These are phyloP conservation scores for Dicentrarchus labrax DNA, from an alignment of 2,113 vertebrate genomes.

Conservation along the genomic window DNA sequence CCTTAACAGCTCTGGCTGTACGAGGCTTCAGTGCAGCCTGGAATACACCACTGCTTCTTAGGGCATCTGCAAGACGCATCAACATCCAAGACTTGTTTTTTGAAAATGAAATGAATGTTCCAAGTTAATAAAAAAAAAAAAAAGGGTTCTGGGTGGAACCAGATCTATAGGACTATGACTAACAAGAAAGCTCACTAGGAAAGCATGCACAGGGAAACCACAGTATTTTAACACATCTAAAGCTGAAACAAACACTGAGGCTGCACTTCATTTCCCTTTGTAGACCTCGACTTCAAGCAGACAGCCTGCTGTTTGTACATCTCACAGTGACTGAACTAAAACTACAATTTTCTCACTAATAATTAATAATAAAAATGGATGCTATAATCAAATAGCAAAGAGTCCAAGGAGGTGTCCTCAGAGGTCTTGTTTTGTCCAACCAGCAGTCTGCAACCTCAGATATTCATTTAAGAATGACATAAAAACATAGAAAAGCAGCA, in stretches of 20 bases:
- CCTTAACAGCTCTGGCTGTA: neutral
- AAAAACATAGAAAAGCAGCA: too few species aligned
- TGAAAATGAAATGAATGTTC: neutral
- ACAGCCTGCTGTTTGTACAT: too few species aligned
- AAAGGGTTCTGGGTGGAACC: neutral
- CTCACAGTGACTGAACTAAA: too few species aligned
- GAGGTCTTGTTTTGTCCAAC: too few species aligned
- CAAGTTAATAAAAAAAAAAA: neutral
- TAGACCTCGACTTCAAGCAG: neutral
- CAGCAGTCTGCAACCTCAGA: too few species aligned
- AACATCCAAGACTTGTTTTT: neutral
- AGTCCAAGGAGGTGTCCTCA: too few species aligned
- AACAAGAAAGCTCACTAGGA: neutral
- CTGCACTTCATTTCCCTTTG: neutral
- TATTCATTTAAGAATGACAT: too few species aligned
- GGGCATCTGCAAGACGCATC: neutral
- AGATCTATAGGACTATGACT: neutral
- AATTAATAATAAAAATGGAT: too few species aligned
- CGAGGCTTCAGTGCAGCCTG: neutral
- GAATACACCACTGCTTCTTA: neutral
- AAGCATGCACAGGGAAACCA: conserved; percentile 4
- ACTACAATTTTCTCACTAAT: too few species aligned
- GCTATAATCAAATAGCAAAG: too few species aligned
- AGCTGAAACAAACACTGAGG: neutral
- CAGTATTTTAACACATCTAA: neutral